phyloP scores from a whole-genome alignment of 2,113 vertebrate genomes.

The Microcebus tavaratra region DNA sequence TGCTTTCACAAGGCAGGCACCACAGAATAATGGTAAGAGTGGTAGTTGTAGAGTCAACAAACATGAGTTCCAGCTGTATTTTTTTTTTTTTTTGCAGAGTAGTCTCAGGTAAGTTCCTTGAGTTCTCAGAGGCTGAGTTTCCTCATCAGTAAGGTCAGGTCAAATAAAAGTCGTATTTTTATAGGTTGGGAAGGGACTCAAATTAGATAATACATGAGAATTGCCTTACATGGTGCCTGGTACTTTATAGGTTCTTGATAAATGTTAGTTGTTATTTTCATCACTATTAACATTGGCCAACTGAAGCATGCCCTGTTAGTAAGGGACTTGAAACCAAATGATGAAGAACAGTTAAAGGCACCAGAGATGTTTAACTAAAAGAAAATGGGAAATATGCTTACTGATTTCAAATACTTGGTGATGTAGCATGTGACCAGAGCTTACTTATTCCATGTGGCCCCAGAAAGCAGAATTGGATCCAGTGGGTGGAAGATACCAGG shows the following conservation, averaged over 20 bases:
- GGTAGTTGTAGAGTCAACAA: not conserved
- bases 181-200: not conserved
- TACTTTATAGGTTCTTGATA: not conserved
- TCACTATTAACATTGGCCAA: not conserved
- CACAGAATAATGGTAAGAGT: not conserved
- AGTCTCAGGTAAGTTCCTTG: not conserved
- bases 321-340: slow-evolving; percentile 5
- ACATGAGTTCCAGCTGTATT: not conserved
- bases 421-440: not conserved
- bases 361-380: not conserved
- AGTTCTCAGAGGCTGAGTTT: not conserved
- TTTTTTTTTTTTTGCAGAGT: not conserved
- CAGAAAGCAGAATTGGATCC: not conserved
- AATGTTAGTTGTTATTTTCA: not conserved
- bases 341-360: not conserved
- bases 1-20: not conserved
- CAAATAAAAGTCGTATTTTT: not conserved
- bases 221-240: not conserved
- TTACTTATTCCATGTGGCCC: not conserved
- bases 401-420: not conserved
- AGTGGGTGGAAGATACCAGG: not conserved
- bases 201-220: not conserved
- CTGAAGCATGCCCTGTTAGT: not conserved
- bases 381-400: not conserved
- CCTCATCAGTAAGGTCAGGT: not conserved